These are phyloP conservation scores for Dasysyrphus tricinctus DNA, from an alignment of 2,888 invertebrate species.

Conservation along the genomic window DNA sequence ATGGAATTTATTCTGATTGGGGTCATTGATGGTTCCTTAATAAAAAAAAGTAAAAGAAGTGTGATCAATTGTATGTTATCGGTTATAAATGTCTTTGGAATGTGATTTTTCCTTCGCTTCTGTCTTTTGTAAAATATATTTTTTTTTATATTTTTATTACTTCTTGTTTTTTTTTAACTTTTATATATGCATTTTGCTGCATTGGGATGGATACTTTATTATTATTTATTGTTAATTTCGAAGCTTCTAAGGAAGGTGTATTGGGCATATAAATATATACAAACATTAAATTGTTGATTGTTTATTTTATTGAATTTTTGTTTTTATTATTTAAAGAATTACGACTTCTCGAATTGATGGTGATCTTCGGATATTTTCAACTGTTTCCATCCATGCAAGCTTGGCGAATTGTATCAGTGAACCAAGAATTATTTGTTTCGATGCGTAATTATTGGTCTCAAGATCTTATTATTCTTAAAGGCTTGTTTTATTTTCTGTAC, in stretches of 20 bases:
- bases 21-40: slow-evolving; percentile 67
- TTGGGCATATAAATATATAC: background rate
- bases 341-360: too few relatives aligned
- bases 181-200: background rate
- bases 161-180: background rate
- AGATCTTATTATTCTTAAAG: background rate
- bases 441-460: background rate
- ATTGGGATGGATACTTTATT: slow-evolving; percentile 1
- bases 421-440: too few relatives aligned
- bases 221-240: slow-evolving; percentile 11
- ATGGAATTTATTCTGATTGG: slow-evolving; percentile 47
- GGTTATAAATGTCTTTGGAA: slow-evolving; percentile 62
- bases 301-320: background rate
- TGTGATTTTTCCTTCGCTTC: slow-evolving; percentile 67
- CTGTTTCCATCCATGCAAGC: background rate
- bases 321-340: background rate
- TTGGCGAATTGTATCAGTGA: too few relatives aligned
- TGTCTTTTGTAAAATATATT: slow-evolving; percentile 56
- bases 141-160: background rate
- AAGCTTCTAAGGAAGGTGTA: slow-evolving; percentile 23
- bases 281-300: slow-evolving; percentile 2
- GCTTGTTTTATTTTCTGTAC: background rate
- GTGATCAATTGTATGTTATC: slow-evolving; percentile 65
- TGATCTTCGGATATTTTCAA: background rate
- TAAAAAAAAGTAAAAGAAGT: slow-evolving; percentile 30